Percentiles rank a stretch among this genome's conserved stretches.
phyloP scores from a whole-genome alignment of 1,140 invertebrate species.

The Dolichoris vasculosae region DNA sequence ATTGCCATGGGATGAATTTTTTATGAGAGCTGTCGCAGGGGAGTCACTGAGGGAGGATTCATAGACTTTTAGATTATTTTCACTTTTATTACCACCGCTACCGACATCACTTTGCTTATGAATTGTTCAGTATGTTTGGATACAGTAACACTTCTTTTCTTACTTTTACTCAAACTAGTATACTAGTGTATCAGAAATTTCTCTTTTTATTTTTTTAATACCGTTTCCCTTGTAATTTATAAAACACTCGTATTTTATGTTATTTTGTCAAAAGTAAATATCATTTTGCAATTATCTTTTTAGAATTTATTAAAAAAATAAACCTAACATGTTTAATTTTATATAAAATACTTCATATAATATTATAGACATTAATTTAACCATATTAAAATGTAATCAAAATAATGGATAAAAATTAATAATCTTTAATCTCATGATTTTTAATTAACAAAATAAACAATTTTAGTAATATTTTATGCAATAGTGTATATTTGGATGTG shows the following conservation, averaged over 20 bases:
- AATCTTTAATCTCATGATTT: neutral
- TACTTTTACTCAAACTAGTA: neutral
- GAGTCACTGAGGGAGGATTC: slow-evolving; percentile 21
- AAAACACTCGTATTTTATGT: neutral
- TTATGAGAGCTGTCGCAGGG: slow-evolving; percentile 25
- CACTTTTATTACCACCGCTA: slow-evolving; percentile 42
- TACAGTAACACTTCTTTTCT: neutral
- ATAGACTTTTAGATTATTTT: slow-evolving; percentile 52
- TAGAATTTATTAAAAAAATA: no score
- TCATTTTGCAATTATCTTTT: no score
- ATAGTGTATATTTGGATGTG: slow-evolving; percentile 54
- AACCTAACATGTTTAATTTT: no score
- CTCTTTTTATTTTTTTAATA: no score
- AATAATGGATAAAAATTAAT: neutral
- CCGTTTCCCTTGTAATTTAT: neutral
- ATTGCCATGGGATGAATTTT: slow-evolving; percentile 40
- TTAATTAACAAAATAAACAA: neutral
- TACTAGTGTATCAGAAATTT: neutral
- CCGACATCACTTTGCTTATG: slow-evolving; percentile 25
- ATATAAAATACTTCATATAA: no score
- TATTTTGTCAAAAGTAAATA: no score
- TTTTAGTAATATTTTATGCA: neutral
- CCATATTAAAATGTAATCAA: no score
- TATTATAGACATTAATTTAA: no score
- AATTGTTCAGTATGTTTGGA: slow-evolving; percentile 45